Evolutionary conservation across 2,888 invertebrate species (phyloP).

Genomic region (Ariolimax columbianus): DNA sequence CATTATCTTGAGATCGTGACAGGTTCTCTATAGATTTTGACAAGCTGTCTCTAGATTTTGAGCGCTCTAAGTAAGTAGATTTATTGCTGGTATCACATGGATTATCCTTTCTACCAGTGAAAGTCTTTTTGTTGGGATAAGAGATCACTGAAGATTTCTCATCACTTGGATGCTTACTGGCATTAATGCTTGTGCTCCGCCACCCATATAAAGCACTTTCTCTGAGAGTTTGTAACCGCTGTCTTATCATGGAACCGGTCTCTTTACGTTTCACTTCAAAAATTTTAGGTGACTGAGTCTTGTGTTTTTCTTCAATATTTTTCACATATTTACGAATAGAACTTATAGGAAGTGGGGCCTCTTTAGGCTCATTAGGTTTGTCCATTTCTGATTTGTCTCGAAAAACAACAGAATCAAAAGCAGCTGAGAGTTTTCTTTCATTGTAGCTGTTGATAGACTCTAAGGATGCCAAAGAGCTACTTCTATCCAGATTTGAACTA

Average conservation of each 20-base stretch:
- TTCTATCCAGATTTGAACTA: conserved; percentile 13
- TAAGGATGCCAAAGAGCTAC: conserved; percentile 52
- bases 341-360: conserved; percentile 49
- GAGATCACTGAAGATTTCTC: conserved; percentile 53
- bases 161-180: conserved; percentile 60
- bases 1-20: background rate
- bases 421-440: conserved; percentile 79
- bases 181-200: conserved; percentile 43
- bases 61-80: background rate
- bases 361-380: conserved; percentile 79
- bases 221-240: conserved; percentile 67
- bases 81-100: background rate
- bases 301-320: conserved; percentile 66
- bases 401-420: conserved; percentile 79
- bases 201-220: conserved; percentile 60
- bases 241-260: conserved; percentile 68
- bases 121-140: background rate
- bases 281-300: conserved; percentile 56
- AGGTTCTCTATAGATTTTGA: conserved; percentile 23
- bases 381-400: conserved; percentile 87
- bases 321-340: conserved; percentile 70
- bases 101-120: background rate
- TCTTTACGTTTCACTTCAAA: conserved; percentile 64
- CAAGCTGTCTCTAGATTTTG: conserved; percentile 17
- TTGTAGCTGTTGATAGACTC: conserved; percentile 67